These are phyloP conservation scores for Pungitius pungitius DNA, from an alignment of 2,113 vertebrate genomes.

Conservation along the genomic window DNA sequence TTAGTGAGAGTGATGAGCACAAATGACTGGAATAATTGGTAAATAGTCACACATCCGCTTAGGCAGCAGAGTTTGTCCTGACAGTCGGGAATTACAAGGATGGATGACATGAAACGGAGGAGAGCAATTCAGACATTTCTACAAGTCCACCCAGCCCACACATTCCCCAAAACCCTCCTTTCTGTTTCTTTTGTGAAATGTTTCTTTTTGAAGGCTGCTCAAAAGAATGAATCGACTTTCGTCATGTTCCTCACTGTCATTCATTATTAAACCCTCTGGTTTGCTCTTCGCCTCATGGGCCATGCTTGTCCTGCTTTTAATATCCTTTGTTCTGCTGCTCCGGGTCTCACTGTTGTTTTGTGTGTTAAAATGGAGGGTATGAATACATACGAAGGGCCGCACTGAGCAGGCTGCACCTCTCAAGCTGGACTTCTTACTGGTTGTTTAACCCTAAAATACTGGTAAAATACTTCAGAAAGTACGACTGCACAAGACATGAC, in stretches of 20 bases:
- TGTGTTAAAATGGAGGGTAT: slow-evolving; percentile 26
- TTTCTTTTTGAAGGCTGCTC: slow-evolving; percentile 33
- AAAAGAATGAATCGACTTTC: slow-evolving; percentile 51
- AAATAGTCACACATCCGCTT: slow-evolving; percentile 60
- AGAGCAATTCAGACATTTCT: slow-evolving; percentile 27
- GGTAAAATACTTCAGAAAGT: slow-evolving; percentile 14
- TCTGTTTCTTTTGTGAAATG: slow-evolving; percentile 32
- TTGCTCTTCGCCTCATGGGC: slow-evolving; percentile 46
- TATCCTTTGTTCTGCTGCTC: slow-evolving; percentile 52
- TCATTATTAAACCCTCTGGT: slow-evolving; percentile 63
- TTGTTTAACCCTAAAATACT: slow-evolving; percentile 18
- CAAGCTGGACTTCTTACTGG: slow-evolving; percentile 32
- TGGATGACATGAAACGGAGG: slow-evolving; percentile 32
- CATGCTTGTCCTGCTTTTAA: slow-evolving; percentile 48
- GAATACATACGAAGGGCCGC: slow-evolving; percentile 57
- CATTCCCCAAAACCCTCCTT: slow-evolving; percentile 29
- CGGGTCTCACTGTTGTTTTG: slow-evolving; percentile 44
- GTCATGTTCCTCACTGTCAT: slow-evolving; percentile 50
- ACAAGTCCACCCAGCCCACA: not conserved
- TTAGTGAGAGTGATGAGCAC: slow-evolving; percentile 46
- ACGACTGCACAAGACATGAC: not conserved
- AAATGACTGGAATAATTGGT: slow-evolving; percentile 72
- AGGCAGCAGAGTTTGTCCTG: slow-evolving; percentile 41
- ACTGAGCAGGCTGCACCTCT: slow-evolving; percentile 6
- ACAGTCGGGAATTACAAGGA: slow-evolving; percentile 65